Evolutionary conservation across 2,797 vertebrate genomes (phyloP).

Genomic region (Pseudochaenichthys georgianus): DNA sequence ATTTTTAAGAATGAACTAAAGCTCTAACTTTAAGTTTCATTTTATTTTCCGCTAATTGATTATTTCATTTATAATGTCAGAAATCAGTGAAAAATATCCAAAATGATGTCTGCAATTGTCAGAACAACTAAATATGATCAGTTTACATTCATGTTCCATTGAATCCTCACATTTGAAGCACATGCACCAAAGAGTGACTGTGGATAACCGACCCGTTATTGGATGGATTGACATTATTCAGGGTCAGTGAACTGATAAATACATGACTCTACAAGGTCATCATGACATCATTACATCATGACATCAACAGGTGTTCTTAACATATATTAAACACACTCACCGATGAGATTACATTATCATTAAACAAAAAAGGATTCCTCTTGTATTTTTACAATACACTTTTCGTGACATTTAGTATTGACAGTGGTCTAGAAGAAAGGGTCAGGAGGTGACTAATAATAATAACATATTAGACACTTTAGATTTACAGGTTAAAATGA

Average conservation of each 20-base stretch:
- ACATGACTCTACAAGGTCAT: too few species aligned
- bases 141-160: not conserved
- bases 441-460: not conserved
- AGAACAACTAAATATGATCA: not conserved
- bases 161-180: too few species aligned
- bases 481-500: too few species aligned
- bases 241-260: too few species aligned
- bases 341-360: too few species aligned
- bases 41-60: not conserved
- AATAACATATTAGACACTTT: too few species aligned
- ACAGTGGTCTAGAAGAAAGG: not conserved
- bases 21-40: not conserved
- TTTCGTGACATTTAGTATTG: not conserved
- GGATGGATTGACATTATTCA: not conserved
- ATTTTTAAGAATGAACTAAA: not conserved
- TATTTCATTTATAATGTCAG: not conserved
- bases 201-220: not conserved
- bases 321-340: not conserved
- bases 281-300: too few species aligned
- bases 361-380: too few species aligned
- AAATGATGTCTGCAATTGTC: not conserved
- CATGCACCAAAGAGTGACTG: too few species aligned
- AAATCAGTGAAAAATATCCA: not conserved
- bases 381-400: not conserved
- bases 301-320: not conserved